Base-by-base conservation (phyloP, 2,113 vertebrate species). In the Eubucco bourcierii region DNA sequence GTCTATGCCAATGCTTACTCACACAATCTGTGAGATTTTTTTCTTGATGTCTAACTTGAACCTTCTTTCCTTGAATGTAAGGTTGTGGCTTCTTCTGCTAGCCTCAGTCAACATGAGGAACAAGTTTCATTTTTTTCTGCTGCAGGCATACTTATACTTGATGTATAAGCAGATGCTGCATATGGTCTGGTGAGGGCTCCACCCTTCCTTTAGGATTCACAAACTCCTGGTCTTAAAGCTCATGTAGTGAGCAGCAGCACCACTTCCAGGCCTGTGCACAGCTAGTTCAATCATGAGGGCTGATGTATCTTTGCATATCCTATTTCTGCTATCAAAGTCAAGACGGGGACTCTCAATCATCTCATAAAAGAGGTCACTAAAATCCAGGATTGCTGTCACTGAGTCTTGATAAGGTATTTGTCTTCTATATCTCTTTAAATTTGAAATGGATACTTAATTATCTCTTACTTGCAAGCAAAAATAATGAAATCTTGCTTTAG, bases 1-100 rank as follows among this genome's bases (percentile, higher is more conserved):
- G 29, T 60, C 61, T 47, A 4, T 64, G 79, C 93, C 90, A 94
- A 61, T 78, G 76, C 88, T 94, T 90, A 91, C 76, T 95, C 92
- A 91, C 29, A 27, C 5, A 3, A 83, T 75, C 15, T 33, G 59
- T 67, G 53, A 88, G 82, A 6, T 31, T 83, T 94, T 78, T 78
- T 80, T 55, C 44, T 41, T 41, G 61, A 85, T 29, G 41, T 75
- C 53, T 86, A 47, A 88, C 85, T 93, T 90, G 83, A 85, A 53
- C 89, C 47, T 86, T 64, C 59, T 20, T 80, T 90, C 65, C 91
- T 93, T 28, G 44, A 75, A 71, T 75, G 63, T 60, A 77, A 83
- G 41, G 17, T 68, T 2, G 4, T 60, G 74, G 29, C 33, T 11
- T 77, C 46, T 63, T 80, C 41, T 80, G 44, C n/a, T 82, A 63